phyloP scores from a whole-genome alignment of 1,140 invertebrate genomes.

The Lordiphosa collinella region DNA sequence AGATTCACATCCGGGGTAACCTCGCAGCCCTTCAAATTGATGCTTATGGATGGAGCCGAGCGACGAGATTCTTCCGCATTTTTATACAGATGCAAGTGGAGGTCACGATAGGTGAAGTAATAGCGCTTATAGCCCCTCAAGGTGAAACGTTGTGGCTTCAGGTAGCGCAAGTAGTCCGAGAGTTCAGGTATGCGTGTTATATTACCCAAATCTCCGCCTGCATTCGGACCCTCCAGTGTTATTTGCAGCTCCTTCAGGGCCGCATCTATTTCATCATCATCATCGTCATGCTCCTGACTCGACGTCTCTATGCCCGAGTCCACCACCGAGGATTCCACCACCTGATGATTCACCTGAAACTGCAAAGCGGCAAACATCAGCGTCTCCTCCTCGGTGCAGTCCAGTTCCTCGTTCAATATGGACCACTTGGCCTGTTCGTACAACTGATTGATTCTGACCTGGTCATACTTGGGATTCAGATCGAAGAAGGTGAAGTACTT shows the following conservation, averaged over 20 bases:
- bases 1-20: constrained; percentile 98
- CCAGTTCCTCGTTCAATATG: constrained; percentile 97
- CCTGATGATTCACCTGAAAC: constrained; percentile 96
- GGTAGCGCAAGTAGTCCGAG: constrained; percentile 90
- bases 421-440: constrained; percentile 99
- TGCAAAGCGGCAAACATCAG: constrained; percentile 98
- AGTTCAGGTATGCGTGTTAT: constrained; percentile 94
- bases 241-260: constrained; percentile 93
- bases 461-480: constrained; percentile 96
- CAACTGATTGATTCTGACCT: constrained; percentile 98
- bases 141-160: constrained; percentile 94
- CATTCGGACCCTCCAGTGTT: constrained; percentile 87
- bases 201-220: constrained; percentile 83
- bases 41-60: constrained; percentile 82
- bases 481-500: constrained; percentile 97
- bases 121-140: constrained; percentile 93
- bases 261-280: constrained; percentile 90
- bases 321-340: constrained; percentile 78
- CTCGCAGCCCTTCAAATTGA: constrained; percentile 94
- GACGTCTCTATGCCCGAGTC: constrained; percentile 76
- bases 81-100: constrained; percentile 81
- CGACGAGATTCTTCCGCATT: constrained; percentile 86
- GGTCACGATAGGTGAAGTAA: constrained; percentile 93
- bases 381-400: constrained; percentile 99
- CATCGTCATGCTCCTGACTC: constrained; percentile 73